Conservation (phyloP, 2,797 vertebrate species). For the Hippopotamyrus pictus region DNA sequence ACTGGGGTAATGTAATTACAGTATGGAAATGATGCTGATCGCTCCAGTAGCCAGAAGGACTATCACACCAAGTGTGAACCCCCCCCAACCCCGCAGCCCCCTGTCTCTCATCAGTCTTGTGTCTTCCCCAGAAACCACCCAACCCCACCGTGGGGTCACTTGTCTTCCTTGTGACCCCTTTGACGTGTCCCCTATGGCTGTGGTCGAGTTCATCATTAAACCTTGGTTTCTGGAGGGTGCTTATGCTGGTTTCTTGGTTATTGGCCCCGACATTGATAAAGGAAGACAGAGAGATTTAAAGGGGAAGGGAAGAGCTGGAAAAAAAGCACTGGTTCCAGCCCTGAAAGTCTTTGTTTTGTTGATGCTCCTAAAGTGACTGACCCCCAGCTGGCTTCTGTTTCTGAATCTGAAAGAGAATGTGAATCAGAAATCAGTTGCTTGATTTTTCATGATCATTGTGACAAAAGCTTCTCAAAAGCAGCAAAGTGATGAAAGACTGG, state of each 20-base stretch:
- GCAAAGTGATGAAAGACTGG: background rate
- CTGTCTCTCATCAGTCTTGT: slow-evolving; percentile 19
- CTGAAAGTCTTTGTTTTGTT: background rate
- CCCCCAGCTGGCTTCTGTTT: background rate
- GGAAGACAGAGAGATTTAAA: background rate
- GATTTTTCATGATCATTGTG: background rate
- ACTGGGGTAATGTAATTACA: slow-evolving; percentile 87
- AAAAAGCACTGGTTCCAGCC: slow-evolving; percentile 30
- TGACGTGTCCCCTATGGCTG: background rate
- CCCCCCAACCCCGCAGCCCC: slow-evolving; percentile 19
- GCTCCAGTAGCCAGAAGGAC: slow-evolving; percentile 70
- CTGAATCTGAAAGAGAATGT: background rate
- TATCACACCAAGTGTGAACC: slow-evolving; percentile 46
- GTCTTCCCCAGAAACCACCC: background rate
- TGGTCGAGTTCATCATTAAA: background rate
- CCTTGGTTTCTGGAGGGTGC: slow-evolving; percentile 6
- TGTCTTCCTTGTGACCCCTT: background rate
- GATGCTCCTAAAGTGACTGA: background rate
- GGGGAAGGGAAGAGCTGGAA: slow-evolving; percentile 22
- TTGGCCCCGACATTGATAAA: slow-evolving; percentile 33
- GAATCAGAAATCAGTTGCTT: background rate
- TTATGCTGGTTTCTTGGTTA: slow-evolving; percentile 39
- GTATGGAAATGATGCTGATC: slow-evolving; percentile 88
- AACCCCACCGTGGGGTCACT: background rate
- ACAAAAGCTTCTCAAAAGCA: background rate